Evolutionary conservation across 2,888 invertebrate genomes (phyloP).

Genomic region (Cryptocheilus praepositus): DNA sequence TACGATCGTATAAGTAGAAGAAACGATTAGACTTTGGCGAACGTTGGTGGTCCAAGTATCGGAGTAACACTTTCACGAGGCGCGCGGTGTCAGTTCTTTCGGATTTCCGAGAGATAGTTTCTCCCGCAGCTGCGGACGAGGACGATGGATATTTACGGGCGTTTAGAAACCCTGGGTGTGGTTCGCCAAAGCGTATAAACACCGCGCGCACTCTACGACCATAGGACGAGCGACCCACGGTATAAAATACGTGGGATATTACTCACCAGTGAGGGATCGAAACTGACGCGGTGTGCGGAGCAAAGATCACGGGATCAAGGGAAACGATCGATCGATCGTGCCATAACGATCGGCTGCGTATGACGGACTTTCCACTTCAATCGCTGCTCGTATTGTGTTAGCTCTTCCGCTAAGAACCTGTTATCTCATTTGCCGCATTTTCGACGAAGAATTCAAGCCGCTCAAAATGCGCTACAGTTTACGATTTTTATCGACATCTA

Average conservation of each 20-base stretch:
- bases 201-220: constrained; percentile 3
- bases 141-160: constrained; percentile 61
- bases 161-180: constrained; percentile 65
- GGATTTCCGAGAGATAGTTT: constrained; percentile 55
- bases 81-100: constrained; percentile 25
- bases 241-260: constrained; percentile 53
- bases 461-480: too few species aligned
- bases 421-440: too few species aligned
- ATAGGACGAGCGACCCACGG: constrained; percentile 22
- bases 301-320: constrained; percentile 24
- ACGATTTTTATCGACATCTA: too few species aligned
- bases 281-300: constrained; percentile 42
- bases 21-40: constrained; percentile 51
- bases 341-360: not conserved
- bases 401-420: too few species aligned
- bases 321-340: constrained; percentile 13
- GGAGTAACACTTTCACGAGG: constrained; percentile 52
- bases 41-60: constrained; percentile 53
- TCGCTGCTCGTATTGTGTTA: too few species aligned
- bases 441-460: too few species aligned
- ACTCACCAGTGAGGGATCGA: constrained; percentile 40
- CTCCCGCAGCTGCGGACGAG: constrained; percentile 14
- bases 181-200: constrained; percentile 58
- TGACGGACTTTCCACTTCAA: not conserved
- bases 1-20: constrained; percentile 42